Percentiles rank a stretch among this genome's conserved stretches.
Evolutionary conservation across 2,797 vertebrate species (phyloP).

Genomic region (Pseudochaenichthys georgianus): DNA sequence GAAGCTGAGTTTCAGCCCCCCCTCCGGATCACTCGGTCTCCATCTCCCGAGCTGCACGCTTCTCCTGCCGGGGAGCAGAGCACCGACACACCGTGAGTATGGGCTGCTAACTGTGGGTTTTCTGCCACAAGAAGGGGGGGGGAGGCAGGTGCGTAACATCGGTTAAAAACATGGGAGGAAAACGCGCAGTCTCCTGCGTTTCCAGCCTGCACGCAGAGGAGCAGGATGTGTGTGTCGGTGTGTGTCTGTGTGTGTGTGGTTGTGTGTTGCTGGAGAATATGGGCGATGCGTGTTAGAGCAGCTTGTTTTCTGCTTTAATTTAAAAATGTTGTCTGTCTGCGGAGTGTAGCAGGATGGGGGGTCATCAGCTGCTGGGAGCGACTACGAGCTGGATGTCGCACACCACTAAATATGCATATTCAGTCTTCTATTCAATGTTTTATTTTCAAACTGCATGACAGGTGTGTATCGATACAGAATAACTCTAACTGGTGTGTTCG

Average conservation of each 20-base stretch:
- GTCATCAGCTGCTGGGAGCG: neutral
- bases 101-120: slow-evolving; percentile 26
- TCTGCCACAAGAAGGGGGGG: too few species aligned
- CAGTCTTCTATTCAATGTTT: slow-evolving; percentile 8
- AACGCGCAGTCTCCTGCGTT: slow-evolving; percentile 16
- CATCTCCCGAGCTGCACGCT: slow-evolving; percentile 65
- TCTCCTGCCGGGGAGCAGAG: slow-evolving; percentile 49
- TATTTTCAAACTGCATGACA: neutral
- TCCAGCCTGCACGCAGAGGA: slow-evolving; percentile 34
- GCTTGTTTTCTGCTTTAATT: slow-evolving; percentile 29
- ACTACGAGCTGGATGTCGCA: slow-evolving; percentile 3
- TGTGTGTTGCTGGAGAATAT: neutral
- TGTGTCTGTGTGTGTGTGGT: too few species aligned
- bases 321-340: neutral
- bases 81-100: slow-evolving; percentile 78
- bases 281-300: slow-evolving; percentile 32
- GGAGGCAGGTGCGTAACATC: slow-evolving; percentile 6
- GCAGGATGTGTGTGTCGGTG: slow-evolving; percentile 30
- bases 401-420: slow-evolving; percentile 10
- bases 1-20: slow-evolving; percentile 78
- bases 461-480: neutral
- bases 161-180: neutral
- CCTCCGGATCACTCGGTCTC: slow-evolving; percentile 71
- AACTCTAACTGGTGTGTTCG: neutral
- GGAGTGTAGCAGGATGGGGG: neutral